Base-by-base conservation (phyloP, 1,140 invertebrate genomes). In the Gonioctena quinquepunctata region DNA sequence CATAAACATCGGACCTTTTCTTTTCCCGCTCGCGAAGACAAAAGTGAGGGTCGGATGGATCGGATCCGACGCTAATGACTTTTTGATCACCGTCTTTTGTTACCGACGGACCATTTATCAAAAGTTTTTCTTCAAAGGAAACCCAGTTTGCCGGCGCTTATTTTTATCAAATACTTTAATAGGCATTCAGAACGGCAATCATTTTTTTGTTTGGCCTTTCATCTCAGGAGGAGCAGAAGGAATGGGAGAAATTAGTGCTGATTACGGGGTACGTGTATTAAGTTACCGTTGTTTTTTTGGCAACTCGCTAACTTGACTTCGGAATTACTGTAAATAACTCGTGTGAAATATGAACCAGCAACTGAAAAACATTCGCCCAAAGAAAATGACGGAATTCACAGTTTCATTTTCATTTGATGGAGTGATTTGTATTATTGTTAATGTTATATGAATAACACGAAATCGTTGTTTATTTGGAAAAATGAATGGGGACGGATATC, bases 81-180 rank as follows among this genome's bases (percentile, higher is more conserved):
- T 72, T 72, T 69, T 72, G 71, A 72, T 72, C 71, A 72, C 71
- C 71, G 63, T 67, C 56, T 66, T 56, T 72, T 72, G 71, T 72
- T 66, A 64, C 33, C 54, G 48, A 64, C 27, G 26, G 65, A 54
- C 70, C 63, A 72, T 72, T 72, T 72, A 68, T 72, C 71, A 72
- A 66, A 56, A 56, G 26, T 66, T 69, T 72, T 72, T 69, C 68
- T 65, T 62, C 60, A 62, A 62, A 62, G 60, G 16, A 48, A 62
- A 26, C 56, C 26, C 18, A 18, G 60, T 48, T 62, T 62, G n/a
- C 26, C 3, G 26, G 18, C 18, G 11, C 27, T 19, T 28, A 62
- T 62, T 62, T 42, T 62, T 62, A 62, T 42, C 8, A 42, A 62
- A 62, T 62, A 62, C 60, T 27, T 62, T 62, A 27, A 62, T 62